Evolutionary conservation across 2,888 invertebrate genomes (phyloP).

Genomic region (Mythimna lalbum): DNA sequence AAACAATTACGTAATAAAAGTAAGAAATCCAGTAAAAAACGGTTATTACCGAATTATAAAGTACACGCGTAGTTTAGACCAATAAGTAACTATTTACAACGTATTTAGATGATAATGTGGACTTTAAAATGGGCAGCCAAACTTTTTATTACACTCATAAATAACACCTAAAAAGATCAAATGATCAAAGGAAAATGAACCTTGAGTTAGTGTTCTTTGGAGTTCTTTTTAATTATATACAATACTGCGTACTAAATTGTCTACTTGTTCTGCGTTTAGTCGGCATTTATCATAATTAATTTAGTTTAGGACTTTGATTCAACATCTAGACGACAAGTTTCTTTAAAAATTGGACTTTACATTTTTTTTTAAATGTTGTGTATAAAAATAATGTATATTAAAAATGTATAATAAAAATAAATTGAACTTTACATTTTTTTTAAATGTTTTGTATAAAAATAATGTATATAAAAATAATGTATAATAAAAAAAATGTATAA

Average conservation of each 20-base stretch:
- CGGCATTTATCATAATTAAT: conserved; percentile 1
- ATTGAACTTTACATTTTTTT: too few relatives aligned
- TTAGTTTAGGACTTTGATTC: not conserved
- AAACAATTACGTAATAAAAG: too few relatives aligned
- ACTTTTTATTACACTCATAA: conserved; percentile 20
- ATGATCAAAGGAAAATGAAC: not conserved
- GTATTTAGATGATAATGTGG: not conserved
- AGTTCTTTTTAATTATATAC: not conserved
- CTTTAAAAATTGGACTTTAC: too few relatives aligned
- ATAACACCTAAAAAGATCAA: too few relatives aligned
- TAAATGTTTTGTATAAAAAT: too few relatives aligned
- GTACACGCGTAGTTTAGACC: not conserved
- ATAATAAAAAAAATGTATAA: too few relatives aligned
- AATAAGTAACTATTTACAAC: not conserved
- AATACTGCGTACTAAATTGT: not conserved
- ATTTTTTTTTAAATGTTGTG: too few relatives aligned
- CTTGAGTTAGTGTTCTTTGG: rapidly evolving
- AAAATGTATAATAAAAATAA: too few relatives aligned
- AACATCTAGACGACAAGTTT: not conserved
- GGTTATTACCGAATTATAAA: too few relatives aligned
- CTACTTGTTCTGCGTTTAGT: not conserved
- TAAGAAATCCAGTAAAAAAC: too few relatives aligned
- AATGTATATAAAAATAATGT: too few relatives aligned
- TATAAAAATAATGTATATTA: too few relatives aligned
- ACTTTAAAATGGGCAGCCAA: conserved; percentile 5